Conservation (phyloP, 2,888 invertebrate species). For the Erebia ligea region DNA sequence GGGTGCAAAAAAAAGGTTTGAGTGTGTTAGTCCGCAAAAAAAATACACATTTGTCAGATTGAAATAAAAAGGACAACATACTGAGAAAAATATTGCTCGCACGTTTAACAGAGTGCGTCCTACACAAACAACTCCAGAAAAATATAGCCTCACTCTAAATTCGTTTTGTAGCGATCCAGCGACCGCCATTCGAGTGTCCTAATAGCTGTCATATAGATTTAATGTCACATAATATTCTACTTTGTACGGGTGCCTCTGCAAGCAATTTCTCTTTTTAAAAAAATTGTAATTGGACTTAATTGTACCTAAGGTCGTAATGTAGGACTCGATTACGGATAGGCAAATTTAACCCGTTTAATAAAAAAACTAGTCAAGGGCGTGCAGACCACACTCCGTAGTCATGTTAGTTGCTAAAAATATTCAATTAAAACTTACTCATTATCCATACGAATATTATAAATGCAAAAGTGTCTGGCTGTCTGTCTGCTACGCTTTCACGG, state of each 20-base stretch:
- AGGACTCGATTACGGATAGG: too few relatives aligned
- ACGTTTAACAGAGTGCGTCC: conserved; percentile 1
- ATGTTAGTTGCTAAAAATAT: too few relatives aligned
- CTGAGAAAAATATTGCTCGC: conserved; percentile 21
- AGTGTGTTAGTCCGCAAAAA: not conserved
- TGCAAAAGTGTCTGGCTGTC: too few relatives aligned
- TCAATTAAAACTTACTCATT: too few relatives aligned
- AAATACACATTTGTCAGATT: not conserved
- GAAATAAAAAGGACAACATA: conserved; percentile 23
- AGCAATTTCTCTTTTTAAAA: conserved; percentile 76
- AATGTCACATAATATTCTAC: conserved; percentile 78
- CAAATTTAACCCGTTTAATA: too few relatives aligned
- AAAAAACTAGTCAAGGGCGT: too few relatives aligned
- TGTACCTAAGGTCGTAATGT: conserved; percentile 52
- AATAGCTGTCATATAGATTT: conserved; percentile 81
- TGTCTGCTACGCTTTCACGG: too few relatives aligned
- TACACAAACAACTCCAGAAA: conserved; percentile 46
- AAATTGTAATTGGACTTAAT: conserved; percentile 77
- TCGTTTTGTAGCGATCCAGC: conserved; percentile 38
- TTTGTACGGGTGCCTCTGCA: conserved; percentile 68
- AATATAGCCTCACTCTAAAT: conserved; percentile 56
- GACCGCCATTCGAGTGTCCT: conserved; percentile 44
- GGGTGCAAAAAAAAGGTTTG: too few relatives aligned
- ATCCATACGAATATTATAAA: too few relatives aligned
- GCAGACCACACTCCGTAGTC: too few relatives aligned